Conservation (phyloP, 2,113 vertebrate species). For the Hassar affinis region DNA sequence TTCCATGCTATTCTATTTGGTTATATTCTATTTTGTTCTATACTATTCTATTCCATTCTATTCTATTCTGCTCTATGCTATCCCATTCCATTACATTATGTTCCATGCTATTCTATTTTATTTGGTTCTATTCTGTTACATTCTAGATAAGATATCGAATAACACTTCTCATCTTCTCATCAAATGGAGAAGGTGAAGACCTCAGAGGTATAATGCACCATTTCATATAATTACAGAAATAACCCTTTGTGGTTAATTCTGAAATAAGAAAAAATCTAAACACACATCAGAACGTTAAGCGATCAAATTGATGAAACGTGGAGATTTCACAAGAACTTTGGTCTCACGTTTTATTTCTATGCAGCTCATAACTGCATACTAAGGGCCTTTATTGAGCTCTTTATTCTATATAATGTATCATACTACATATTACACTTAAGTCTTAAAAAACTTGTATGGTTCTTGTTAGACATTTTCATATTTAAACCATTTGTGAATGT, state of each 20-base stretch:
- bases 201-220: not conserved
- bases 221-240: not conserved
- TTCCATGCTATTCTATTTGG: too few relatives aligned
- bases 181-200: not conserved
- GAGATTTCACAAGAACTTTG: not conserved
- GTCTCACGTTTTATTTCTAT: not conserved
- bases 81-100: too few relatives aligned
- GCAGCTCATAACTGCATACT: not conserved
- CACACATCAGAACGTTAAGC: not conserved
- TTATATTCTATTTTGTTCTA: too few relatives aligned
- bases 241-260: not conserved
- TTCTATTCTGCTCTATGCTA: too few relatives aligned
- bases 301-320: not conserved
- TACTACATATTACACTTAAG: not conserved
- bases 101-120: too few relatives aligned
- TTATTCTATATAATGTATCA: not conserved
- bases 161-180: not conserved
- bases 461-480: not conserved
- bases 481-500: not conserved
- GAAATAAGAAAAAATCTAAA: not conserved
- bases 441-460: not conserved
- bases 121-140: too few relatives aligned
- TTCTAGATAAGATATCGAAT: not conserved
- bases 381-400: not conserved
- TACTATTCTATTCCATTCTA: too few relatives aligned